phyloP scores from a whole-genome alignment of 2,888 invertebrate genomes.

The Calameuta filiformis region DNA sequence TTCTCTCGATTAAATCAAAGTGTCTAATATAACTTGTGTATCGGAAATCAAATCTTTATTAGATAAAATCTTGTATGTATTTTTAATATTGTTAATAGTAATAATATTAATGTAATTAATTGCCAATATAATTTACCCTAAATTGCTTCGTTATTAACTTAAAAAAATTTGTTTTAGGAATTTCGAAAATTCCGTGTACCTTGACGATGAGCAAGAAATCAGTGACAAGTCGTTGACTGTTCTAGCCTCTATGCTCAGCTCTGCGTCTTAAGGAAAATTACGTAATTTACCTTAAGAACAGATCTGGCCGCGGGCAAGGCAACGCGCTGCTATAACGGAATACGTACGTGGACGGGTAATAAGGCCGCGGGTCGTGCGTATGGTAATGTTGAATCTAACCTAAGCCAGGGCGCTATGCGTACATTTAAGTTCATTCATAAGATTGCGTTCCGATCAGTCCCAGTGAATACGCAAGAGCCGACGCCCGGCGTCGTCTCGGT shows the following conservation, averaged over 20 bases:
- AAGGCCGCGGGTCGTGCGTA: slow-evolving; percentile 48
- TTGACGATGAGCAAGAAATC: not conserved
- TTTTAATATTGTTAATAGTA: not conserved
- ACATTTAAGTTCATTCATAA: slow-evolving; percentile 28
- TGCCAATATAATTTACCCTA: not conserved
- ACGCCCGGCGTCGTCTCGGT: not conserved
- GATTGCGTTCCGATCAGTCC: not conserved
- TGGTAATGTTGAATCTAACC: slow-evolving; percentile 36
- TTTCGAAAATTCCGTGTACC: not conserved
- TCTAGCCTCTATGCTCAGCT: not conserved
- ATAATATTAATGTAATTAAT: not conserved
- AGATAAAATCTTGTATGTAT: not conserved
- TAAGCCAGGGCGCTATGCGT: slow-evolving; percentile 17
- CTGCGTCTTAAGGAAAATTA: slow-evolving; percentile 35
- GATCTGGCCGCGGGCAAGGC: slow-evolving; percentile 54
- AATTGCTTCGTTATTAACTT: not conserved
- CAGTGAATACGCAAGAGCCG: not conserved
- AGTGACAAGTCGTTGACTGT: not conserved
- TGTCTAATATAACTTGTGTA: not conserved
- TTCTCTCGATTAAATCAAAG: not conserved
- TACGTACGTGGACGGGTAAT: slow-evolving; percentile 37
- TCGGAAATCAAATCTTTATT: not conserved
- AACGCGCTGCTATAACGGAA: slow-evolving; percentile 48
- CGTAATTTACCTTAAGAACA: slow-evolving; percentile 42
- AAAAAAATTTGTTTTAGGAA: not conserved